Conservation (phyloP, 2,113 vertebrate genomes). For the Seriola quinqueradiata region DNA sequence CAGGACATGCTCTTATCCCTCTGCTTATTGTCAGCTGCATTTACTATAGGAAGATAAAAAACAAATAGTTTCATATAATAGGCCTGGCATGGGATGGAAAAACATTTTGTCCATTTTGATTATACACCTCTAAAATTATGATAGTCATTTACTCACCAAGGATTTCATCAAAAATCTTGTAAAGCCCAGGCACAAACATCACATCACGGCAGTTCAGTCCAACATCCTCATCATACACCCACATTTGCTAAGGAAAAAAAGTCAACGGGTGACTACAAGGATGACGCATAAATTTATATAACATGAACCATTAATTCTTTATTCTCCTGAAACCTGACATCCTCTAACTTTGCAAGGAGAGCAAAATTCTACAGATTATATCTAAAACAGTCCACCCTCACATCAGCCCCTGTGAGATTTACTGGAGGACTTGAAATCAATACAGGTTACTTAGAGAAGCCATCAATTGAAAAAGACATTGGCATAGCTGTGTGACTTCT, state of each 20-base stretch:
- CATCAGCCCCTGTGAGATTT: not conserved
- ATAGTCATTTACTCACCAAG: slow-evolving; percentile 87
- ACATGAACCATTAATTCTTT: slow-evolving; percentile 4
- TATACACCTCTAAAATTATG: not conserved
- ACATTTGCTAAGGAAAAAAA: slow-evolving; percentile 91
- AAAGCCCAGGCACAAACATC: slow-evolving; percentile 96
- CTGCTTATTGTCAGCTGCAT: slow-evolving; percentile 98
- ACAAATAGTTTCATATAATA: not conserved
- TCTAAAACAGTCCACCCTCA: not conserved
- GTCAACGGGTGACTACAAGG: not conserved
- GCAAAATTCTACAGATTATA: not conserved
- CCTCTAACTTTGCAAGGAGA: not conserved
- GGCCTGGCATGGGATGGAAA: rapidly evolving
- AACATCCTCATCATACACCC: slow-evolving; percentile 93
- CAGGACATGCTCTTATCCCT: slow-evolving; percentile 94
- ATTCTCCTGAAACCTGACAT: not conserved
- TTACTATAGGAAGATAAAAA: slow-evolving; percentile 83
- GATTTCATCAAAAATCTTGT: slow-evolving; percentile 99
- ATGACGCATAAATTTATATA: not conserved
- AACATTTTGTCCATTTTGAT: not conserved
- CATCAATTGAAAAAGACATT: slow-evolving; percentile 2
- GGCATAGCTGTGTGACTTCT: slow-evolving; percentile 19
- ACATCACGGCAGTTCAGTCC: slow-evolving; percentile 94
- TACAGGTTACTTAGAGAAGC: not conserved
- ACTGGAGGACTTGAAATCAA: not conserved